These are phyloP conservation scores for Netelia virgata DNA, from an alignment of 2,888 invertebrate genomes.

Conservation along the genomic window DNA sequence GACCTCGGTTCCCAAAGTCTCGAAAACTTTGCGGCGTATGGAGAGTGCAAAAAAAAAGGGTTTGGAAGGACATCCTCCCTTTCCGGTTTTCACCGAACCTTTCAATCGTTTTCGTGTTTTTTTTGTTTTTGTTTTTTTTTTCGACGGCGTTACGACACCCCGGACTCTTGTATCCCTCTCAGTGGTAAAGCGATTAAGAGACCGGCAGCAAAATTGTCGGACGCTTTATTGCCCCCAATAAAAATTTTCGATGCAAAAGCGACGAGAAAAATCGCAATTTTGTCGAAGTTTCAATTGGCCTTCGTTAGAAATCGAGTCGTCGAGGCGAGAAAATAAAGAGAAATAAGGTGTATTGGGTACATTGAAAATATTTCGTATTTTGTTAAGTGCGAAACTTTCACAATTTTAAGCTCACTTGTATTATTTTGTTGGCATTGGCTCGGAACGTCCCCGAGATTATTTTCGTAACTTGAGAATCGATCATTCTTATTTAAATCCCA, in stretches of 20 bases:
- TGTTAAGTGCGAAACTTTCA: too few relatives aligned
- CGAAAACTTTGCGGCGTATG: conserved; percentile 55
- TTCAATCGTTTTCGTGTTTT: conserved; percentile 50
- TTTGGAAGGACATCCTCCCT: conserved; percentile 56
- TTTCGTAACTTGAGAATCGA: too few relatives aligned
- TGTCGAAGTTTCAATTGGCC: conserved; percentile 16
- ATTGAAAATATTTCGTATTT: too few relatives aligned
- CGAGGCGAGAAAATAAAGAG: not conserved
- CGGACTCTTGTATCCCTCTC: conserved; percentile 54
- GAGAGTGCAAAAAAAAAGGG: conserved; percentile 63
- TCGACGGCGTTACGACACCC: conserved; percentile 16
- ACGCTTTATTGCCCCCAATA: conserved; percentile 55
- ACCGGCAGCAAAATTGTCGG: conserved; percentile 44
- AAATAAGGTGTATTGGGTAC: too few relatives aligned
- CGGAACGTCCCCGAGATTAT: too few relatives aligned
- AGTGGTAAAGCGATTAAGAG: conserved; percentile 65
- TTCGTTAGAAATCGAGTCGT: conserved; percentile 37
- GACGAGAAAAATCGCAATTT: conserved; percentile 54
- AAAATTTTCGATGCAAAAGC: conserved; percentile 51
- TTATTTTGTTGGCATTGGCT: too few relatives aligned
- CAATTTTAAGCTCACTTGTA: too few relatives aligned
- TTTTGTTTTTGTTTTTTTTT: conserved; percentile 54
- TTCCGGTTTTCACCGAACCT: conserved; percentile 67
- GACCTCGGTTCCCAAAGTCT: conserved; percentile 63
- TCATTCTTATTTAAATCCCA: too few relatives aligned